Conservation (phyloP, 1,140 invertebrate species). For the Diorhabda sublineata region DNA sequence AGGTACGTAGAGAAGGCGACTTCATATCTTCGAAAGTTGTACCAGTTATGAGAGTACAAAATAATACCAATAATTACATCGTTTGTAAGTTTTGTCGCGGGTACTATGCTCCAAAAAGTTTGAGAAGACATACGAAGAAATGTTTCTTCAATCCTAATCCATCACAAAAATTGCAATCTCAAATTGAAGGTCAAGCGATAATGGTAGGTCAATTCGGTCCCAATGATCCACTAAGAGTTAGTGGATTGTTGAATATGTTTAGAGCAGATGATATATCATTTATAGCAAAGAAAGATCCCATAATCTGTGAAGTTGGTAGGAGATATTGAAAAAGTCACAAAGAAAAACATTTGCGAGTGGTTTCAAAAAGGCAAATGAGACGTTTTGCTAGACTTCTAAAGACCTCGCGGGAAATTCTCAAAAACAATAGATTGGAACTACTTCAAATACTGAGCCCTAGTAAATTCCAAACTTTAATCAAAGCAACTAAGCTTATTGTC, state of each 20-base stretch:
- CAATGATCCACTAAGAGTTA: conserved; percentile 7
- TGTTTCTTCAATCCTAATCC: not conserved
- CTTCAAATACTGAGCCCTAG: conserved; percentile 10
- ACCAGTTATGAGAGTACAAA: not conserved
- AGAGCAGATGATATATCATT: conserved; percentile 28
- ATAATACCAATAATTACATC: not conserved
- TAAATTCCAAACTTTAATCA: conserved; percentile 8
- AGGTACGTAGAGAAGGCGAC: conserved; percentile 11
- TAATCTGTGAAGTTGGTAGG: conserved; percentile 29
- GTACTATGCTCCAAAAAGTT: conserved; percentile 21
- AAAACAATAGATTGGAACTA: not conserved
- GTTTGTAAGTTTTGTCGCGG: conserved; percentile 43
- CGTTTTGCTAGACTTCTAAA: conserved; percentile 26
- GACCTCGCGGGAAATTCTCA: conserved; percentile 11
- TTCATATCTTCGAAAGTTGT: not conserved
- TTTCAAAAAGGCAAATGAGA: conserved; percentile 29
- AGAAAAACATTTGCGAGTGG: conserved; percentile 30
- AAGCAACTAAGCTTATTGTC: conserved; percentile 13
- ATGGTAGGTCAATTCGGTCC: not conserved
- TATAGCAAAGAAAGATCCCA: conserved; percentile 27
- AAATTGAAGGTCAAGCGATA: conserved; percentile 6
- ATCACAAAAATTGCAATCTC: not conserved
- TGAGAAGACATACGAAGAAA: not conserved
- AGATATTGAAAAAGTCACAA: conserved; percentile 28
- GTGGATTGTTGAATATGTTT: conserved; percentile 10